Evolutionary conservation across 2,888 invertebrate species (phyloP).

Genomic region (Lepetodrilus schrolli): DNA sequence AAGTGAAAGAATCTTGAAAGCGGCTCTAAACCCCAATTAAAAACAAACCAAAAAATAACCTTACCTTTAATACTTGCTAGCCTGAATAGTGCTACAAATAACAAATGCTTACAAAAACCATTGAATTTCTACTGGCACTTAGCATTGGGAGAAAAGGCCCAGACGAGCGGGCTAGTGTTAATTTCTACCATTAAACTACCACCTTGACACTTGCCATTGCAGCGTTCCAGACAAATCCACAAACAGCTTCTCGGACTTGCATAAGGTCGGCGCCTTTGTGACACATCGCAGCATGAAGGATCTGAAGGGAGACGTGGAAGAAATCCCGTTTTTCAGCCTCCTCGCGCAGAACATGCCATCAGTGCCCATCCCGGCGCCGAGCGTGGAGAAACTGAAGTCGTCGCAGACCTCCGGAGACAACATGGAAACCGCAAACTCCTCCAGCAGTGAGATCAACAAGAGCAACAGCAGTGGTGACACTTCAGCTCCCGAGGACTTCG

Average conservation of each 20-base stretch:
- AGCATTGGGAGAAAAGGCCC: neutral
- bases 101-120: neutral
- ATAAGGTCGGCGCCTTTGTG: constrained; percentile 70
- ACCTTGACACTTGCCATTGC: neutral
- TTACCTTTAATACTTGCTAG: too few relatives aligned
- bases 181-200: neutral
- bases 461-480: constrained; percentile 57
- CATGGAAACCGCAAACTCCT: constrained; percentile 31
- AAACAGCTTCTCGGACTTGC: constrained; percentile 55
- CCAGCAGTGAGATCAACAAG: constrained; percentile 43
- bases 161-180: too few relatives aligned
- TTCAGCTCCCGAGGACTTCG: constrained; percentile 80
- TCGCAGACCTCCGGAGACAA: constrained; percentile 7
- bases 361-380: neutral
- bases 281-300: constrained; percentile 47
- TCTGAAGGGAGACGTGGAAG: constrained; percentile 53
- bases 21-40: too few relatives aligned
- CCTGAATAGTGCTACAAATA: too few relatives aligned
- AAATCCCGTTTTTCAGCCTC: constrained; percentile 70
- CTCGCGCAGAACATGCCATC: constrained; percentile 45
- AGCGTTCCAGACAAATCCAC: constrained; percentile 57
- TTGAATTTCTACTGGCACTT: neutral
- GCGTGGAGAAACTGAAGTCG: neutral
- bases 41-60: too few relatives aligned
- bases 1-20: too few relatives aligned